A percentile compares a stretch with the other conserved stretches of the same genome.
These are phyloP conservation scores for Myrmophylax atrothorax DNA, from an alignment of 2,113 vertebrate genomes.

Conservation along the genomic window DNA sequence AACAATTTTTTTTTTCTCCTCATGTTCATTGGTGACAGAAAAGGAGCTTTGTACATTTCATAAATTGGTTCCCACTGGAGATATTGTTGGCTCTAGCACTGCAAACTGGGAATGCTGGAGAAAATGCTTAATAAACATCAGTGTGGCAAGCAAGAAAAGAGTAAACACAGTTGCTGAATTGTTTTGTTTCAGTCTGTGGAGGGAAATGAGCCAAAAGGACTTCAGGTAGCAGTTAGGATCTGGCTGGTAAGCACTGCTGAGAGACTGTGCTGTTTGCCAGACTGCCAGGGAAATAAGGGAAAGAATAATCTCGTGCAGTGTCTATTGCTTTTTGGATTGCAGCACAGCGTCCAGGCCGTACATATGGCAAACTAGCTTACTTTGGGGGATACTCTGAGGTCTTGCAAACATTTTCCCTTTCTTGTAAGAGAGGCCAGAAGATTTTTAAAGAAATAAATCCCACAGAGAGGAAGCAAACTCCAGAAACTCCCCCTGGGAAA, in stretches of 20 bases:
- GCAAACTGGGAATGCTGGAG: background rate
- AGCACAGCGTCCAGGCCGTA: background rate
- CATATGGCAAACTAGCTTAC: slow-evolving; percentile 1
- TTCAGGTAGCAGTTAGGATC: background rate
- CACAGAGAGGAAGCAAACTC: background rate
- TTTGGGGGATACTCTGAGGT: background rate
- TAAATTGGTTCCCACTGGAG: background rate
- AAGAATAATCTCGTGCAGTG: background rate
- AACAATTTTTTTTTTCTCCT: background rate
- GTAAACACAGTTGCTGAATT: background rate
- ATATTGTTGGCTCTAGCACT: background rate
- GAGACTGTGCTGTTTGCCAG: background rate
- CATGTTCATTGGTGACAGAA: background rate
- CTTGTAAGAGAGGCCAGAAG: background rate
- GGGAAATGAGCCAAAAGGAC: background rate
- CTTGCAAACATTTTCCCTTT: background rate
- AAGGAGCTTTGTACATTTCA: background rate
- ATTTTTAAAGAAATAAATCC: background rate
- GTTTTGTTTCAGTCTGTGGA: background rate
- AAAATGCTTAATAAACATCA: background rate
- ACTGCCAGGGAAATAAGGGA: background rate
- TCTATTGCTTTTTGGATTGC: background rate
- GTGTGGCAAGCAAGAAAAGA: background rate
- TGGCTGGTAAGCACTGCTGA: background rate
- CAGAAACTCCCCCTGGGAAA: background rate